Conservation (phyloP, 2,888 invertebrate genomes). For the Mythimna ferrago region DNA sequence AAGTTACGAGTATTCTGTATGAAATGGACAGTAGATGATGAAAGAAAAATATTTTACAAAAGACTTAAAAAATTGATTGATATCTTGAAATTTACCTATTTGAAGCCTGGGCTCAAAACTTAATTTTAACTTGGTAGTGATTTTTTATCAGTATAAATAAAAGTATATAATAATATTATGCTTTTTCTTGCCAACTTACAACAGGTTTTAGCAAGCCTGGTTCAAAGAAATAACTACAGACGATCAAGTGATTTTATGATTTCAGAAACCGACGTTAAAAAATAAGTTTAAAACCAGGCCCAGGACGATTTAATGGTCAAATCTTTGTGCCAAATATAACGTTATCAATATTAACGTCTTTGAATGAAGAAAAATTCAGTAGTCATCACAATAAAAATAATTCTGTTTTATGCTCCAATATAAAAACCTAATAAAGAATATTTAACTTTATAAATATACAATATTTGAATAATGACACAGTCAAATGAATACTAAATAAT, state of each 20-base stretch:
- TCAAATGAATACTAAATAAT: conserved; percentile 22
- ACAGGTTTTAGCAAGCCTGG: not conserved
- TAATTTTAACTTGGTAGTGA: conserved; percentile 29
- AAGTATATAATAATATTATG: conserved; percentile 35
- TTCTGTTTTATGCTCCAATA: not conserved
- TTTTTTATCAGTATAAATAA: not conserved
- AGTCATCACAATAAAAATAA: conserved; percentile 1
- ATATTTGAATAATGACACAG: conserved; percentile 14
- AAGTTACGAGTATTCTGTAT: conserved; percentile 62
- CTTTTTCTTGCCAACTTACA: conserved; percentile 20
- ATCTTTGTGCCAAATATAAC: not conserved
- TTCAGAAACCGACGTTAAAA: conserved; percentile 3
- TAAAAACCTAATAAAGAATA: conserved; percentile 7
- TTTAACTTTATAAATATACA: conserved; percentile 18
- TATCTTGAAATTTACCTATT: not conserved
- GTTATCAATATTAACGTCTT: not conserved
- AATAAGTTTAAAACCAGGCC: conserved; percentile 8
- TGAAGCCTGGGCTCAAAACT: conserved; percentile 5
- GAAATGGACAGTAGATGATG: conserved; percentile 52
- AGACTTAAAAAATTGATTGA: conserved; percentile 25
- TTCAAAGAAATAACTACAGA: not conserved
- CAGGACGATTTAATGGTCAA: not conserved
- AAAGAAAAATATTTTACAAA: conserved; percentile 56
- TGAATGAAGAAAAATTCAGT: not conserved
- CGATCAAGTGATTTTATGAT: not conserved